Evolutionary conservation across 2,113 vertebrate genomes (phyloP).

Genomic region (Ursus arctos): DNA sequence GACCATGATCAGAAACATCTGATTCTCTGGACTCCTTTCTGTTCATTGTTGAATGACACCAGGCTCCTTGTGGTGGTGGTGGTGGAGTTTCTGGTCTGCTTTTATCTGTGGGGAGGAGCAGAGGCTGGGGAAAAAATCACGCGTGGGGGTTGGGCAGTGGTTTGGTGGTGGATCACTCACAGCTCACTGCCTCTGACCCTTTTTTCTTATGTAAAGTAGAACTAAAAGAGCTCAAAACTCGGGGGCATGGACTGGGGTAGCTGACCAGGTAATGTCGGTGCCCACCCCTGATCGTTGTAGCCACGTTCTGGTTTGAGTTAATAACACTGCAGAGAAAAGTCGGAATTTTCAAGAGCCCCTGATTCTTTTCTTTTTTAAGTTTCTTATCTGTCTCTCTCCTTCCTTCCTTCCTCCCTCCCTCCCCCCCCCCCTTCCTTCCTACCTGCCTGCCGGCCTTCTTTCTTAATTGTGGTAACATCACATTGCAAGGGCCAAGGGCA

Average conservation of each 20-base stretch:
- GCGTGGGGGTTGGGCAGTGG: too few relatives aligned
- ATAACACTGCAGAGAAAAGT: not conserved
- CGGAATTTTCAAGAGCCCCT: not conserved
- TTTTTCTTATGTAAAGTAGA: not conserved
- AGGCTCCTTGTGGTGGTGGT: not conserved
- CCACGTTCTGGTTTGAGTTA: not conserved
- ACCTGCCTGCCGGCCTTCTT: too few relatives aligned
- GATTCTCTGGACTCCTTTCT: not conserved
- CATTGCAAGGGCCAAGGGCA: not conserved
- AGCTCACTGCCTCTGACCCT: not conserved
- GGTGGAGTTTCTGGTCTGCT: not conserved
- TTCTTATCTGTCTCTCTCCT: not conserved
- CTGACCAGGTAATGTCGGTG: not conserved
- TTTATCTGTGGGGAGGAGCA: not conserved
- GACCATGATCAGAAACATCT: not conserved
- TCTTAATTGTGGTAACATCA: not conserved
- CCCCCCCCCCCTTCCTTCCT: not conserved
- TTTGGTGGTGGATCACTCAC: not conserved
- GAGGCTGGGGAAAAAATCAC: not conserved
- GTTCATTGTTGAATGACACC: not conserved
- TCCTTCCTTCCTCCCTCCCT: fast-evolving
- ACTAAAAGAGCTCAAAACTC: not conserved
- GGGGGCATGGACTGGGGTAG: too few relatives aligned
- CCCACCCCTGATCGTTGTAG: not conserved
- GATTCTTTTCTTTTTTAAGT: not conserved